phyloP scores from a whole-genome alignment of 1,140 invertebrate genomes.

The Pomacea maculata region DNA sequence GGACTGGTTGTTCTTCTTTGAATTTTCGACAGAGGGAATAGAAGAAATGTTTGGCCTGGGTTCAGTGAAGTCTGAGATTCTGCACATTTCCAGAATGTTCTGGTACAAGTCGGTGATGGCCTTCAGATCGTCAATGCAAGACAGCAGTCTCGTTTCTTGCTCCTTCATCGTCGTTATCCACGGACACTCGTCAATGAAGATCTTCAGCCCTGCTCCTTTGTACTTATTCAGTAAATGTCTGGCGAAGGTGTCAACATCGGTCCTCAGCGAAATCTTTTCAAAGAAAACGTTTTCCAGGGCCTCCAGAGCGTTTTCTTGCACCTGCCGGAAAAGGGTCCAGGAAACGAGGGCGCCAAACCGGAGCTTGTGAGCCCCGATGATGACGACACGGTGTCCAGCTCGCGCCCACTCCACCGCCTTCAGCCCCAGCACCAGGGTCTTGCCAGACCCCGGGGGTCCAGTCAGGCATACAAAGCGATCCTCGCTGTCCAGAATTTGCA shows the following conservation, averaged over 20 bases:
- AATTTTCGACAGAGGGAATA: too few species aligned
- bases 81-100: too few species aligned
- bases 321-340: slow-evolving; percentile 8
- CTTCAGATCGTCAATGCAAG: too few species aligned
- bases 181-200: slow-evolving; percentile 14
- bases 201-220: neutral
- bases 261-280: neutral
- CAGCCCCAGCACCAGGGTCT: slow-evolving; percentile 13
- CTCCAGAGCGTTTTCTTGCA: neutral
- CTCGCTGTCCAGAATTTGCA: neutral
- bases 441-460: slow-evolving; percentile 15
- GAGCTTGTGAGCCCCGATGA: neutral
- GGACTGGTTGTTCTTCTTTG: too few species aligned
- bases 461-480: slow-evolving; percentile 3
- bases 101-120: too few species aligned
- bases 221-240: neutral
- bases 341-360: slow-evolving; percentile 6
- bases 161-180: too few species aligned
- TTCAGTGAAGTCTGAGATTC: too few species aligned
- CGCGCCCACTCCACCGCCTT: slow-evolving; percentile 19
- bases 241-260: neutral
- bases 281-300: neutral
- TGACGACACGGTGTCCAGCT: slow-evolving; percentile 7
- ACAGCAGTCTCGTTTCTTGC: too few species aligned
- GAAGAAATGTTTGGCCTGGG: too few species aligned